Evolutionary conservation across 2,797 vertebrate genomes (phyloP).

Genomic region (Orientallactaga sibirica): DNA sequence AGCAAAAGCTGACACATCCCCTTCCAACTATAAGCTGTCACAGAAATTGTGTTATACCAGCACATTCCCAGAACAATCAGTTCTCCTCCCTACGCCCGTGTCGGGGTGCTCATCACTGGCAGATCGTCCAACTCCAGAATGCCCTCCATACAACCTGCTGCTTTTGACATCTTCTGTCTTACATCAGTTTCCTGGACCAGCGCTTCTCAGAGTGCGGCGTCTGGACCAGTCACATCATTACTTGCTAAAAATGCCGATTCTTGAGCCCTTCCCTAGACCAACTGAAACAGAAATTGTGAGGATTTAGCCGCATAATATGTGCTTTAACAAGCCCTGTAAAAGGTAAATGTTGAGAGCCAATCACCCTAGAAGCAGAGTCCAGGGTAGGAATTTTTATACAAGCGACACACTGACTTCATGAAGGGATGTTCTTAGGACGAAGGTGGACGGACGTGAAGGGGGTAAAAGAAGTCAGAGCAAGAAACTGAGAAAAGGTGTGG

Average conservation of each 20-base stretch:
- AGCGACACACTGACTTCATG: not conserved
- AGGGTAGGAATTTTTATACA: not conserved
- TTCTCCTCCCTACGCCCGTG: not conserved
- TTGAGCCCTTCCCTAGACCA: not conserved
- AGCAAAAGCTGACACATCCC: not conserved
- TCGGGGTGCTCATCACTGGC: not conserved
- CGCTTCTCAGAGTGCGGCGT: not conserved
- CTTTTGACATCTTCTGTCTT: not conserved
- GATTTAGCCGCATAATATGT: accelerated
- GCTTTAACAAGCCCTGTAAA: no score
- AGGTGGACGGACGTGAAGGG: not conserved
- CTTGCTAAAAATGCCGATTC: not conserved
- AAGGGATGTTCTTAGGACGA: not conserved
- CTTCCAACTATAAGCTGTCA: not conserved
- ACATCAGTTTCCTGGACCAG: not conserved
- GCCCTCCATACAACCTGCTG: not conserved
- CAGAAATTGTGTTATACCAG: not conserved
- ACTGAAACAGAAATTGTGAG: not conserved
- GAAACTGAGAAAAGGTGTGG: not conserved
- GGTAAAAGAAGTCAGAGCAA: not conserved
- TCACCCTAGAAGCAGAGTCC: not conserved
- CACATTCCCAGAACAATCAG: not conserved
- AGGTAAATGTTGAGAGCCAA: not conserved
- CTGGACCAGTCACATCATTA: not conserved
- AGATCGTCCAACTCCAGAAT: not conserved